Conservation (phyloP, 1,140 invertebrate species). For the Pararge aegeria region DNA sequence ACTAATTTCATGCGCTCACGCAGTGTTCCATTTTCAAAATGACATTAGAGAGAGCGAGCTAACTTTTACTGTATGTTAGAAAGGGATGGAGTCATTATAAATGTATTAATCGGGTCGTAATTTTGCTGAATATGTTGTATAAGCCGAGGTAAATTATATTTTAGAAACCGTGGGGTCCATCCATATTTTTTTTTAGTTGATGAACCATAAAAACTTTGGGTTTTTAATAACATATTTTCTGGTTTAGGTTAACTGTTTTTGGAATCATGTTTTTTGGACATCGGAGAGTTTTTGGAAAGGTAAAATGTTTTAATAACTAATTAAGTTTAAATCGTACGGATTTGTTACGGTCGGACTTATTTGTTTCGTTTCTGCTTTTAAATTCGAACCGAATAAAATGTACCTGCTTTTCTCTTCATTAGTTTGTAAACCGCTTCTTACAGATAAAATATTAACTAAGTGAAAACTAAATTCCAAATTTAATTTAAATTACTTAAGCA, state of each 20-base stretch:
- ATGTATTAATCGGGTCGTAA: slow-evolving; percentile 74
- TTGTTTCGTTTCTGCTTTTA: background rate
- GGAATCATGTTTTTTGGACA: background rate
- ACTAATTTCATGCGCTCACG: slow-evolving; percentile 73
- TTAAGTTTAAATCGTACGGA: background rate
- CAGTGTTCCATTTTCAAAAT: slow-evolving; percentile 72
- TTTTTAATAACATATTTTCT: slow-evolving; percentile 26
- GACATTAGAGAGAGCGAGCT: slow-evolving; percentile 45
- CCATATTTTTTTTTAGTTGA: slow-evolving; percentile 22
- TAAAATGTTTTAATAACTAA: slow-evolving; percentile 5
- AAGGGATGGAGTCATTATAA: slow-evolving; percentile 52
- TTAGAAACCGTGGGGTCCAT: slow-evolving; percentile 22
- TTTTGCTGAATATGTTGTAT: slow-evolving; percentile 67
- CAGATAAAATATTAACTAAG: no score
- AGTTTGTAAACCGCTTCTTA: no score
- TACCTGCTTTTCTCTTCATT: no score
- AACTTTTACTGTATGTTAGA: slow-evolving; percentile 26
- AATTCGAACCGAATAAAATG: no score
- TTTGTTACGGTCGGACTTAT: background rate
- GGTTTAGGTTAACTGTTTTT: background rate
- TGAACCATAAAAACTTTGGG: slow-evolving; percentile 9
- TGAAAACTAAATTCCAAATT: no score
- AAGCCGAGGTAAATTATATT: slow-evolving; percentile 50
- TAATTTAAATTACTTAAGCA: no score
- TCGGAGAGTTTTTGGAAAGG: background rate